A percentile compares a stretch with the other conserved stretches of the same genome.
Evolutionary conservation across 2,113 vertebrate species (phyloP).

Genomic region (Coryphaenoides rupestris): DNA sequence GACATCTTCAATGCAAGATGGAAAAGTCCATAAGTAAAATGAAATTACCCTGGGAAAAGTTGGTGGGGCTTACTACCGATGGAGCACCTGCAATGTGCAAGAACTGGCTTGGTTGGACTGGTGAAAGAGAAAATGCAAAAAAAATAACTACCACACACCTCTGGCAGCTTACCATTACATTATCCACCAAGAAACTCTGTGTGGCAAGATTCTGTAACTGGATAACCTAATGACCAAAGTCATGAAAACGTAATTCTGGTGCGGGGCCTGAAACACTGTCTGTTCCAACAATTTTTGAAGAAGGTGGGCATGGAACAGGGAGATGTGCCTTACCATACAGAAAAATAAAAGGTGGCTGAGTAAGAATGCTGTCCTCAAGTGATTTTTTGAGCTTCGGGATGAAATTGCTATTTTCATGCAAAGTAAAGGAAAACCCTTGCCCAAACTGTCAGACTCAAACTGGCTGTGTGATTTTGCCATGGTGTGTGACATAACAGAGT

Average conservation of each 20-base stretch:
- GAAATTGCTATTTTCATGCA: too few relatives aligned
- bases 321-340: slow-evolving; percentile 27
- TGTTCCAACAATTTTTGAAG: slow-evolving; percentile 50
- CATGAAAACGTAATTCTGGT: slow-evolving; percentile 53
- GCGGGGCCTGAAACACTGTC: slow-evolving; percentile 49
- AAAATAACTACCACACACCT: too few relatives aligned
- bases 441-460: slow-evolving; percentile 14
- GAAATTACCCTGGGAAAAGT: slow-evolving; percentile 38
- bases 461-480: slow-evolving; percentile 25
- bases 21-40: slow-evolving; percentile 38
- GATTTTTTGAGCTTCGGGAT: slow-evolving; percentile 33
- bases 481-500: slow-evolving; percentile 23
- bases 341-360: too few relatives aligned
- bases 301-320: slow-evolving; percentile 20
- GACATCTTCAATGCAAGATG: slow-evolving; percentile 31
- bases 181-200: slow-evolving; percentile 36
- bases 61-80: slow-evolving; percentile 30
- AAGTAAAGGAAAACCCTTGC: too few relatives aligned
- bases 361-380: slow-evolving; percentile 21
- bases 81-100: slow-evolving; percentile 17
- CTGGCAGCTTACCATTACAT: too few relatives aligned
- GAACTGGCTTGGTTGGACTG: too few relatives aligned
- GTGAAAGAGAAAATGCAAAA: too few relatives aligned
- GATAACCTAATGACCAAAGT: slow-evolving; percentile 21
- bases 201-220: slow-evolving; percentile 24